Evolutionary conservation across 2,113 vertebrate species (phyloP).

Genomic region (Thymallus thymallus): DNA sequence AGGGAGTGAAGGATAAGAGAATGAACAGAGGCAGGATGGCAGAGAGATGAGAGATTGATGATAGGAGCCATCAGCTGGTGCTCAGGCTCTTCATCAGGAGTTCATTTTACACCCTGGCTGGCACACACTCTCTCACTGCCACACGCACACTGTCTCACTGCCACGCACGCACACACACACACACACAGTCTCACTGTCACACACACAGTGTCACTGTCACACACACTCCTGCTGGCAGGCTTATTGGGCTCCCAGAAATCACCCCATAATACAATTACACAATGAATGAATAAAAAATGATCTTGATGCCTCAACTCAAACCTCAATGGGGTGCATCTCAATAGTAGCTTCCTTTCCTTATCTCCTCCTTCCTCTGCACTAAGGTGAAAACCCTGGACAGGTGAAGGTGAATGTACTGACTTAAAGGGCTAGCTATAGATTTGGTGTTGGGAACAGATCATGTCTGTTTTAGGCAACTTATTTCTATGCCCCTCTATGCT

Average conservation of each 20-base stretch:
- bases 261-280: background rate
- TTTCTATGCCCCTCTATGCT: conserved; percentile 21
- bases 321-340: no score
- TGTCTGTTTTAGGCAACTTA: background rate
- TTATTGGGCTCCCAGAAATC: background rate
- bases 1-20: conserved; percentile 34
- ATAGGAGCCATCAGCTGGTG: conserved; percentile 63
- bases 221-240: background rate
- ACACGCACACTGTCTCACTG: conserved; percentile 2
- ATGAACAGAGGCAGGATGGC: conserved; percentile 42
- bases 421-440: no score
- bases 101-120: conserved; percentile 58
- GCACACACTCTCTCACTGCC: conserved; percentile 13
- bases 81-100: conserved; percentile 67
- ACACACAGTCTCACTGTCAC: background rate
- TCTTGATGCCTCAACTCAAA: no score
- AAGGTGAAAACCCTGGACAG: no score
- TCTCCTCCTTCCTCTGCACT: no score
- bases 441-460: no score
- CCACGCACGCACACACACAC: background rate
- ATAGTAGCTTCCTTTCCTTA: no score
- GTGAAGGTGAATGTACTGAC: no score
- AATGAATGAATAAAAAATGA: no score
- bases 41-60: conserved; percentile 71
- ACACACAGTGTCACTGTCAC: background rate